Evolutionary conservation across 1,140 invertebrate genomes (phyloP).

Genomic region (Drosophila varians): DNA sequence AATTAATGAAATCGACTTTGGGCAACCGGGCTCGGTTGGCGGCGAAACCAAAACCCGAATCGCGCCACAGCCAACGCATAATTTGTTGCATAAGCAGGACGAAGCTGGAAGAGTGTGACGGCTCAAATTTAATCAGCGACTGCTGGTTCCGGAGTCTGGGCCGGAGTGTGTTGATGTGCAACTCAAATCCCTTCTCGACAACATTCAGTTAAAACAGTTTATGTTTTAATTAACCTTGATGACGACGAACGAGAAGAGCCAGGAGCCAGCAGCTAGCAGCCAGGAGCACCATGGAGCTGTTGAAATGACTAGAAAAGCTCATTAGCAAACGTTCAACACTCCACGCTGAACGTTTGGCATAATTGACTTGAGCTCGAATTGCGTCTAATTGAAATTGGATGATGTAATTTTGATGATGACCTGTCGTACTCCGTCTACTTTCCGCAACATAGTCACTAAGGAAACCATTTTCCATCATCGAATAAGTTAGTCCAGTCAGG

Average conservation of each 20-base stretch:
- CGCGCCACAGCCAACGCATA: slow-evolving; percentile 26
- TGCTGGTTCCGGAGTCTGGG: slow-evolving; percentile 20
- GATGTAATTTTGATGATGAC: slow-evolving; percentile 43
- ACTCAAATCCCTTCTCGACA: background rate
- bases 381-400: slow-evolving; percentile 56
- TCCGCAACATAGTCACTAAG: background rate
- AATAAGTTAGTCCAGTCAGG: slow-evolving; percentile 26
- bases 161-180: slow-evolving; percentile 27
- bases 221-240: slow-evolving; percentile 58
- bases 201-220: slow-evolving; percentile 45
- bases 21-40: slow-evolving; percentile 8
- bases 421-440: background rate
- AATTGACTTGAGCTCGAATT: slow-evolving; percentile 39
- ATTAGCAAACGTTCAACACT: slow-evolving; percentile 39
- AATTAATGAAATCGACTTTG: slow-evolving; percentile 65
- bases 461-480: slow-evolving; percentile 2
- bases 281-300: background rate
- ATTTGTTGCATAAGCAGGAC: slow-evolving; percentile 52
- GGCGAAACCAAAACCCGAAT: slow-evolving; percentile 22
- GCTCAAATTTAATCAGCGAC: slow-evolving; percentile 62
- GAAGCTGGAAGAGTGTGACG: slow-evolving; percentile 21
- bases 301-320: slow-evolving; percentile 24
- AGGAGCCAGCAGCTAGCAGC: no score
- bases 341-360: slow-evolving; percentile 9
- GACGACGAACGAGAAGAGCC: slow-evolving; percentile 20